Percentiles rank a stretch among this genome's conserved stretches.
phyloP scores from a whole-genome alignment of 2,888 invertebrate species.

The Ectropis crepuscularia region DNA sequence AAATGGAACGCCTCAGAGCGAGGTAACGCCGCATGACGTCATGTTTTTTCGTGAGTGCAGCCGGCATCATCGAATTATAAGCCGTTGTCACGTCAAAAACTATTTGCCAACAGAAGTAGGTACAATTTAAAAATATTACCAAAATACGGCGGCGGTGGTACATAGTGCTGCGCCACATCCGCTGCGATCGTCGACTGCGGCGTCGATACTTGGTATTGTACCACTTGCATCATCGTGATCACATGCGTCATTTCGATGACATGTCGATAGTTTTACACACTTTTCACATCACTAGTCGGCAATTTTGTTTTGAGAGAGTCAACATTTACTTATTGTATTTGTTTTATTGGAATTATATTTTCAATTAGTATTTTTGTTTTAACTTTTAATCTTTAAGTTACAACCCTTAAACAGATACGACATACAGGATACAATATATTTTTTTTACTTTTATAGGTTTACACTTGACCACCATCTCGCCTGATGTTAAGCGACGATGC shows the following conservation, averaged over 20 bases:
- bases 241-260: constrained; percentile 65
- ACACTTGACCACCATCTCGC: no score
- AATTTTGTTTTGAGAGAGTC: neutral
- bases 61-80: no score
- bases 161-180: constrained; percentile 76
- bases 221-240: constrained; percentile 85
- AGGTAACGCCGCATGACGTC: no score
- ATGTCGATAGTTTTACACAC: constrained; percentile 11
- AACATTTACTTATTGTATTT: neutral
- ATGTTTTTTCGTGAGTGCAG: no score
- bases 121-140: constrained; percentile 58
- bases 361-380: no score
- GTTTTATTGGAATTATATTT: neutral
- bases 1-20: no score
- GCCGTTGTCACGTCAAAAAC: constrained; percentile 3
- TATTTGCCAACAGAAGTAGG: constrained; percentile 10
- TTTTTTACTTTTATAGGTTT: no score
- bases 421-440: no score
- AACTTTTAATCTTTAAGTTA: no score
- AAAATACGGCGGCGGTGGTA: constrained; percentile 80
- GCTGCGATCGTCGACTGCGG: constrained; percentile 78
- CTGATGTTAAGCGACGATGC: no score
- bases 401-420: no score
- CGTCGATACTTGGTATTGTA: constrained; percentile 86
- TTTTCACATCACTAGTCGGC: no score